Evolutionary conservation across 2,888 invertebrate species (phyloP).

Genomic region (Andrena haemorrhoa): DNA sequence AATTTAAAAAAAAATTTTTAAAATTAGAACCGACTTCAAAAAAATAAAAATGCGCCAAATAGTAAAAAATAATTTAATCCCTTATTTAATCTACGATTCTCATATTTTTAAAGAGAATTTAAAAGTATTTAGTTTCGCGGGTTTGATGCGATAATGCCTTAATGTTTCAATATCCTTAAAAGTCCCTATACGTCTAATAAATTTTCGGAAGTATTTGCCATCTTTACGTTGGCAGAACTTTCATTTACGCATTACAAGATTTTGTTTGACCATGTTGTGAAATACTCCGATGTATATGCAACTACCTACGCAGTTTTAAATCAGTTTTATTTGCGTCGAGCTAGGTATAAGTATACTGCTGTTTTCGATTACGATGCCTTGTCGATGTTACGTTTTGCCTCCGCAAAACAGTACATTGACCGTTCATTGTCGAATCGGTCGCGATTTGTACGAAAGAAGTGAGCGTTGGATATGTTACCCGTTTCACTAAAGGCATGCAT

Average conservation of each 20-base stretch:
- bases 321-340: conserved; percentile 19
- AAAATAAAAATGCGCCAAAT: too few species aligned
- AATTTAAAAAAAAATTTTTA: too few species aligned
- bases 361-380: conserved; percentile 1
- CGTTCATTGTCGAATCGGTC: background rate
- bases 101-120: too few species aligned
- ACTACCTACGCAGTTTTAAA: background rate
- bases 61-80: too few species aligned
- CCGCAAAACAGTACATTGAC: background rate
- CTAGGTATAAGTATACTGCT: background rate
- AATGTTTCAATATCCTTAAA: too few species aligned
- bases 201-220: background rate
- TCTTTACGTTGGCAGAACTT: background rate
- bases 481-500: background rate
- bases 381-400: background rate
- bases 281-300: background rate
- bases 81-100: too few species aligned
- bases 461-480: background rate
- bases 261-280: background rate
- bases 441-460: background rate
- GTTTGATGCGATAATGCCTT: too few species aligned
- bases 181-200: too few species aligned
- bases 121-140: too few species aligned
- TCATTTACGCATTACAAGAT: background rate
- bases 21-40: too few species aligned